A percentile compares a stretch with the other conserved stretches of the same genome.
phyloP scores from a whole-genome alignment of 1,140 invertebrate species.

The Achatina immaculata region DNA sequence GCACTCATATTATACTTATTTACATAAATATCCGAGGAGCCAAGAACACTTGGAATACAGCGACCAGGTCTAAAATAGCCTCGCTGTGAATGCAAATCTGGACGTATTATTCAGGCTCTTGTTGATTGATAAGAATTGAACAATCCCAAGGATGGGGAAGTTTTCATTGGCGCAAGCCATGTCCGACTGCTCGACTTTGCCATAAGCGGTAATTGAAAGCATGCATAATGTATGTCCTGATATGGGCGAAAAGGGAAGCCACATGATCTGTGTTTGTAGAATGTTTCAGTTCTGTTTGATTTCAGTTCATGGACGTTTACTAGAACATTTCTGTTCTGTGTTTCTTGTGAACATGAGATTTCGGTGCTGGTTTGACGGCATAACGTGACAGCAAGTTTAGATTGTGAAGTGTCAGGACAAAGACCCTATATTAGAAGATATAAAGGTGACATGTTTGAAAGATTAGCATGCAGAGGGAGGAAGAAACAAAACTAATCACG shows the following conservation, averaged over 20 bases:
- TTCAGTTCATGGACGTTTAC: too few species aligned
- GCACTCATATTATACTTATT: conserved; percentile 35
- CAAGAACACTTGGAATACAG: not conserved
- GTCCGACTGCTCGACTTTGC: not conserved
- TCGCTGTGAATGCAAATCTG: conserved; percentile 28
- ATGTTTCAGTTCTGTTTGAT: too few species aligned
- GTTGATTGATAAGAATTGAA: conserved; percentile 36
- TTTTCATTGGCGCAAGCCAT: not conserved
- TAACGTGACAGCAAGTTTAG: too few species aligned
- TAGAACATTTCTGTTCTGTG: too few species aligned
- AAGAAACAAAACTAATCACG: too few species aligned
- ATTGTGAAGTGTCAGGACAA: too few species aligned
- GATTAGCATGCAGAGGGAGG: too few species aligned
- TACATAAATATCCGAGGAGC: conserved; percentile 25
- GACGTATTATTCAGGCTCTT: conserved; percentile 21
- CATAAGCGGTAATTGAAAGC: conserved; percentile 22
- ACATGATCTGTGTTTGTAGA: too few species aligned
- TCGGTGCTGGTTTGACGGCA: too few species aligned
- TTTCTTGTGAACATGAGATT: too few species aligned
- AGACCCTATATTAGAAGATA: too few species aligned
- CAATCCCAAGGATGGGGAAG: not conserved
- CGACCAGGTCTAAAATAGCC: conserved; percentile 2
- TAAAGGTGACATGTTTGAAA: too few species aligned
- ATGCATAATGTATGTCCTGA: conserved; percentile 22
- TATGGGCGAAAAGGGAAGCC: not conserved